Base-by-base conservation (phyloP, 2,113 vertebrate genomes). In the Illadopsis cleaveri region DNA sequence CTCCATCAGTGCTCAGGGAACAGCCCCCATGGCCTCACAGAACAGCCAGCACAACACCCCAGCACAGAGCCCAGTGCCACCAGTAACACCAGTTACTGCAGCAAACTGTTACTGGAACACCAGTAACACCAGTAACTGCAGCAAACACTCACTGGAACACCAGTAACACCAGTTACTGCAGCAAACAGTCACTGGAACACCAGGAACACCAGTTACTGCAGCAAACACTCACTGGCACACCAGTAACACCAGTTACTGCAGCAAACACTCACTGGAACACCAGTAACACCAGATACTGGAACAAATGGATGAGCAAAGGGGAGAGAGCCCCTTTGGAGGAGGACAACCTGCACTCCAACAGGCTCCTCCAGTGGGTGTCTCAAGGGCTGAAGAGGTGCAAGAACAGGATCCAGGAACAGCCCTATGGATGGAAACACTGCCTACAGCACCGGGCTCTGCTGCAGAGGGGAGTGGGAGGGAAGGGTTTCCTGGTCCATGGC, bases 401-500 rank as follows among this genome's bases (percentile, higher is more conserved):
- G 71, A 48, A 22, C 15, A 57, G 35, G 14, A 15, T 35, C 50
- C 45, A 65, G 70, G n/a, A 76, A 2, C 15, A 45, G 61, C 37
- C 8, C 25, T 44, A 22, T 28, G 57, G 31, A 20, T 68, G 61
- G 73, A 75, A 91, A 51, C 4, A 3, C 27, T 8, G 40, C 57
- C 78, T 15, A 0, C 4, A 8, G 66, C 53, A 3, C 81, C 68
- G 2, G 1, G 65, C 65, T 78, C 24, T 58, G 44, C 75, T 64
- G 90, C 61, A 30, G 27, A 28, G 82, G 62, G 61, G 57, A 96
- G 57, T 0, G 71, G 27, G 60, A 88, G 72, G 92, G 84, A 84
- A 94, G 60, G 82, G 76, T 89, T 97, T 96, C 76, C 94, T 97
- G 95, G 86, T 89, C 54, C 1, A 0, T 27, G 76, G 93, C 95